Base-by-base conservation (phyloP, 1,140 invertebrate species). In the Andrena cerasifolii region DNA sequence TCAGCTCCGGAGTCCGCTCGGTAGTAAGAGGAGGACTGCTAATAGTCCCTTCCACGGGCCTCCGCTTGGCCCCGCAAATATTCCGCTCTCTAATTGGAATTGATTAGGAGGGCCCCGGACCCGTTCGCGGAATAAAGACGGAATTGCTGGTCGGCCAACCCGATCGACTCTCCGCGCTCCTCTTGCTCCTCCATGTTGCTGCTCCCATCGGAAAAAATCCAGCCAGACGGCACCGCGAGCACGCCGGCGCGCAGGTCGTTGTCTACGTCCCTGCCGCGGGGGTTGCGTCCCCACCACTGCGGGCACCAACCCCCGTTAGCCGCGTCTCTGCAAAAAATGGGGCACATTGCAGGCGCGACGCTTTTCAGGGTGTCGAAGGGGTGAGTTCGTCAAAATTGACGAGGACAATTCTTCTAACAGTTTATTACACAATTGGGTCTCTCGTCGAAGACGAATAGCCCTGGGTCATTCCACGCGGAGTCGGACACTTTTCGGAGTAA, bases 41-140 rank as follows among this genome's bases (percentile, higher is more conserved):
- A 93, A 93, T 93, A 93, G 90, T 92, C 91, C 86, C 88, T 76
- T 88, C 82, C 80, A 72, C 83, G 82, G 82, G 73, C 70, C 82
- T 87, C 88, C 79, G 86, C 87, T 87, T 89, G 85, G 87, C 87
- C n/a, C 83, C 86, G 90, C 88, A 92, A 92, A 93, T 93, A 92
- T 93, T 93, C 90, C 86, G 87, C 89, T 91, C 91, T 92, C 90
- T 93, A 93, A 93, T 93, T 93, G 92, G 91, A 93, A 92, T 93
- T 92, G 91, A 93, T 93, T 93, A 92, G 90, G 88, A 90, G 84
- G 80, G 80, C 73, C 79, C 73, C 62, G 82, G 84, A 58, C 76
- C 87, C 62, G 83, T 82, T 73, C 77, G 83, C 73, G 88, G 89
- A 90, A 91, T 90, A 90, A 91, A 90, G 89, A 91, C 85, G 84